phyloP scores from a whole-genome alignment of 1,140 invertebrate genomes.

The Diploscapter pachys region DNA sequence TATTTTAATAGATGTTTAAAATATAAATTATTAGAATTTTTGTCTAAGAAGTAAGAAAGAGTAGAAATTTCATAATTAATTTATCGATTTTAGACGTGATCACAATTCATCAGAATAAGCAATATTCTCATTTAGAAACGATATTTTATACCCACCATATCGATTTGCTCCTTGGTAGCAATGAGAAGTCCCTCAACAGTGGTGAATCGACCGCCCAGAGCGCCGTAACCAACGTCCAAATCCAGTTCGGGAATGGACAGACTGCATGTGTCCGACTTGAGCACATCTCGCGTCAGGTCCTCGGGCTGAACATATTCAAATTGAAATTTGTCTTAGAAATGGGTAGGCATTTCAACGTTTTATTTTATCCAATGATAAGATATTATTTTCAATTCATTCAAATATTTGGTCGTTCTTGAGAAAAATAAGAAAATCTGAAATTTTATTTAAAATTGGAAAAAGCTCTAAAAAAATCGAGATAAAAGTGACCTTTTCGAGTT shows the following conservation, averaged over 20 bases:
- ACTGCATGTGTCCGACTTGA: constrained; percentile 91
- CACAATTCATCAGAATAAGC: background rate
- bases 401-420: too few relatives aligned
- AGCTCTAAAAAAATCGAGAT: background rate
- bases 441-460: constrained; percentile 10
- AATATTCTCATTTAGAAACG: constrained; percentile 6
- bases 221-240: constrained; percentile 75
- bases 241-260: constrained; percentile 85
- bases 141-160: constrained; percentile 7
- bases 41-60: too few relatives aligned
- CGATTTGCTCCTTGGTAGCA: constrained; percentile 61
- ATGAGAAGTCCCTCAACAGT: constrained; percentile 78
- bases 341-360: background rate
- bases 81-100: too few relatives aligned
- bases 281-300: constrained; percentile 84
- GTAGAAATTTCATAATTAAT: too few relatives aligned
- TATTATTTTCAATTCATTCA: background rate
- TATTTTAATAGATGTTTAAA: too few relatives aligned
- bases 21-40: too few relatives aligned
- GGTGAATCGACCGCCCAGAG: constrained; percentile 87
- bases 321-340: background rate
- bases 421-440: too few relatives aligned
- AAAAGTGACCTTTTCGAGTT: constrained; percentile 65
- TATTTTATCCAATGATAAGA: background rate
- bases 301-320: constrained; percentile 58